Conservation (phyloP, 2,888 invertebrate species). For the Heliconius erato region DNA sequence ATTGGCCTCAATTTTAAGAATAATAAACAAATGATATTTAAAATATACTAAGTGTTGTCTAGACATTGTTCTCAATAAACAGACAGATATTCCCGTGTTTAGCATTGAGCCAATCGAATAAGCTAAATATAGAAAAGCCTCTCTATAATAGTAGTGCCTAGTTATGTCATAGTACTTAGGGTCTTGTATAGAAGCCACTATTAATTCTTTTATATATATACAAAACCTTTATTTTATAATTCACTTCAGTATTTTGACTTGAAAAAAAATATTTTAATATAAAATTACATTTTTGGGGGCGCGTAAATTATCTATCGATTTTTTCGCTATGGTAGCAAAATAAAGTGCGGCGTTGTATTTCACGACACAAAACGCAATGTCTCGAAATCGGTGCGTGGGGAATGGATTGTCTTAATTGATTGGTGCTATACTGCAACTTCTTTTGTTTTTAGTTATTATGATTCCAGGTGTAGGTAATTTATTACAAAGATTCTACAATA, state of each 20-base stretch:
- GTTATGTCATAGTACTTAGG: constrained; percentile 21
- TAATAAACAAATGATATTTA: background rate
- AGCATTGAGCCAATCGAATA: constrained; percentile 12
- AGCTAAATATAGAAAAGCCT: constrained; percentile 24
- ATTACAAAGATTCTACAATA: no score
- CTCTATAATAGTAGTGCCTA: background rate
- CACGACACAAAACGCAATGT: no score
- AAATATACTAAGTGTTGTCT: background rate
- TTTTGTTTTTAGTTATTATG: no score
- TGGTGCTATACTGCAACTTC: no score
- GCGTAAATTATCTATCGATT: no score
- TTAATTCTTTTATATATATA: background rate
- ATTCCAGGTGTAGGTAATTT: no score
- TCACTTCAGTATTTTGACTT: background rate
- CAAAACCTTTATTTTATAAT: background rate
- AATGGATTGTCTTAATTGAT: background rate
- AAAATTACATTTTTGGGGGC: background rate
- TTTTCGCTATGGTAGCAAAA: background rate
- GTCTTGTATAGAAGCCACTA: background rate
- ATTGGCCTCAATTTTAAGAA: no score
- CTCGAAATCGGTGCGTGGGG: no score
- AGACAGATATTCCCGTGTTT: background rate
- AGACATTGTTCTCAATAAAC: background rate
- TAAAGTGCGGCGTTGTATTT: background rate
- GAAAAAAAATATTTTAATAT: background rate